A percentile compares a stretch with the other conserved stretches of the same genome.
phyloP scores from a whole-genome alignment of 2,113 vertebrate species.

The Ariopsis seemanni region DNA sequence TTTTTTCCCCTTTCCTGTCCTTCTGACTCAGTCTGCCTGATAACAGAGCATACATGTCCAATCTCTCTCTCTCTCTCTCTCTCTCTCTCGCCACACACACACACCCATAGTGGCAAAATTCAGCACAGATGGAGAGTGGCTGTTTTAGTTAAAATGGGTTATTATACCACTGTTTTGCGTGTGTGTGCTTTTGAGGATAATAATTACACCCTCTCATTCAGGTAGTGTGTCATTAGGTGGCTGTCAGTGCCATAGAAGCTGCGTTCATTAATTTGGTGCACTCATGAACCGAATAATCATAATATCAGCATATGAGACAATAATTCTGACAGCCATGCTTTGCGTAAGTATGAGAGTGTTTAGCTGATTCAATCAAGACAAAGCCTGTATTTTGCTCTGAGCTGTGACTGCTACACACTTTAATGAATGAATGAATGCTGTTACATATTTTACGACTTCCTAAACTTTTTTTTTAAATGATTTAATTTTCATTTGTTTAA shows the following conservation, averaged over 20 bases:
- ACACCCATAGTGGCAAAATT: conserved; percentile 5
- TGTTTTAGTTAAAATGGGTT: conserved; percentile 35
- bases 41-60: neutral
- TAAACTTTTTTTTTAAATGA: neutral
- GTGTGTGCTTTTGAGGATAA: conserved; percentile 23
- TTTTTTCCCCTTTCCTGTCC: neutral
- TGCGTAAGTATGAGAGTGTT: conserved; percentile 49
- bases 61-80: conserved; percentile 2
- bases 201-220: conserved; percentile 54
- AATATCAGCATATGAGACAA: conserved; percentile 42
- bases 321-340: conserved; percentile 44
- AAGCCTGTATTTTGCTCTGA: conserved; percentile 10
- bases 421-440: neutral
- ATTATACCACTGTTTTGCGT: conserved; percentile 24
- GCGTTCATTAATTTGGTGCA: conserved; percentile 49
- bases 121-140: conserved; percentile 4
- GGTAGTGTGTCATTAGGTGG: conserved; percentile 50
- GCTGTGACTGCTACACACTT: neutral
- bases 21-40: conserved; percentile 18
- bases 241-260: conserved; percentile 37
- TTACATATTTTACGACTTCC: neutral
- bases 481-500: conserved; percentile 4
- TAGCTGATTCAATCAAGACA: conserved; percentile 46
- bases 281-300: conserved; percentile 42
- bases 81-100: neutral